Evolutionary conservation across 2,113 vertebrate genomes (phyloP), one percentile per base, ranked within the genome.

Genomic region (Chaetodon auriga): DNA sequence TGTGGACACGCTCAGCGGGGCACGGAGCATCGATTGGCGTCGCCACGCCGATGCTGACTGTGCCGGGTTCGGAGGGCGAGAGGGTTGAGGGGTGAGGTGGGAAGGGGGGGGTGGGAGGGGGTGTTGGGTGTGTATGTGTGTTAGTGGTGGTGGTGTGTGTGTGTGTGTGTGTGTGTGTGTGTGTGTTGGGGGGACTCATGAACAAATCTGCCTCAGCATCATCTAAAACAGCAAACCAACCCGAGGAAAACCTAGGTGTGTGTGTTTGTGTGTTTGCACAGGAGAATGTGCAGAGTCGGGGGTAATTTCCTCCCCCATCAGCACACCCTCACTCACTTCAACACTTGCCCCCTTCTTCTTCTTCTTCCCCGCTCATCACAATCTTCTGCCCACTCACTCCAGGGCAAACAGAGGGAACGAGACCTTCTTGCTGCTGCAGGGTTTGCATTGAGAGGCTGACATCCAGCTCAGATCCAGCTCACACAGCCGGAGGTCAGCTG

Each of bases 1-100:
- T 76, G 93, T 74, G 91, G 95, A 96, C 95, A 95, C 93, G 95
- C 94, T 95, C 93, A 85, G 95, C 89, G 91, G 95, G 95, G 94
- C 95, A 87, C 93, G 90, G 92, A 83, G 93, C 95, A 95, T 96
- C 95, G 95, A 95, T 96, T 95, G 95, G 94, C 85, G 93, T 93
- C 92, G 93, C 94, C 91, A 68, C 77, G 89, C 87, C 86, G 92
- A 90, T 95, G 94, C 94, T 96, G 96, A 95, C 93, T 93, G 92
- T 80, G 91, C 90, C 88, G 89, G 92, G 92, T 93, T 94, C 85
- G 84, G 87, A 90, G 91, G 89, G 90, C 36, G 91, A 91, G 89
- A 78, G 87, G 83, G 77, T 30, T 30, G 30, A 30, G 30, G 30
- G 30, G 30, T 30, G 30, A 30, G 30, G 30, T 30, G 88, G 65